Evolutionary conservation across 2,113 vertebrate species (phyloP), one percentile per base, ranked within the genome.

Genomic region (Lasiurus borealis): DNA sequence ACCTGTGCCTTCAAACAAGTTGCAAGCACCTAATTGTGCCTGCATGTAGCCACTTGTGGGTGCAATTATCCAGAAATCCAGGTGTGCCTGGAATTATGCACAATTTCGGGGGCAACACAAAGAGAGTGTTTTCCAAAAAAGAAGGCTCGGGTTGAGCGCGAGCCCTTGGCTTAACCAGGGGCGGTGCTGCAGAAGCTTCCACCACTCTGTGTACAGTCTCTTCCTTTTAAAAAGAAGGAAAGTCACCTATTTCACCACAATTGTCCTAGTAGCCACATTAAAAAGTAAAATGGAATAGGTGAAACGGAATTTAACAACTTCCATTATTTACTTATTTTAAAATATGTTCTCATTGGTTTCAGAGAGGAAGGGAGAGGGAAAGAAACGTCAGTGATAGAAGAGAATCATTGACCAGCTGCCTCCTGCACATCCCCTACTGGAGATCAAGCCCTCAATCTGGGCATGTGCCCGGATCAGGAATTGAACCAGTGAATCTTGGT

Each of bases 51-150:
- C 94, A 97, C 96, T 97, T 97, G 96, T 95, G 96, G 94, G 96
- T 97, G 94, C 96, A 97, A 97, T 98, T 97, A 98, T 88, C 92
- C 80, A 95, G 96, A 96, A 97, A 96, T 93, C 96, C 97, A 98
- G 97, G 97, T 97, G 96, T 97, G 93, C 78, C 69, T 31, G 88
- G 95, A 86, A 95, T 97, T 95, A 97, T 50, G 64, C 62, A 73
- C 88, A 80, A 95, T 96, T 97, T 96, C 59, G 86, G 89, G 93
- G 85, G 83, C 27, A 88, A 94, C 27, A 76, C 85, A 87, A 44
- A 57, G 66, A 71, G 19, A 52, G 12, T 71, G 71, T 84, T 95
- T 92, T 88, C 82, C 88, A 52, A 94, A 95, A 95, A 62, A 66
- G 62, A 89, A 85, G 85, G 84, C 29, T 88, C 48, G 25, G 73